Evolutionary conservation across 2,797 vertebrate genomes (phyloP).

Genomic region (Clarias pachynema): DNA sequence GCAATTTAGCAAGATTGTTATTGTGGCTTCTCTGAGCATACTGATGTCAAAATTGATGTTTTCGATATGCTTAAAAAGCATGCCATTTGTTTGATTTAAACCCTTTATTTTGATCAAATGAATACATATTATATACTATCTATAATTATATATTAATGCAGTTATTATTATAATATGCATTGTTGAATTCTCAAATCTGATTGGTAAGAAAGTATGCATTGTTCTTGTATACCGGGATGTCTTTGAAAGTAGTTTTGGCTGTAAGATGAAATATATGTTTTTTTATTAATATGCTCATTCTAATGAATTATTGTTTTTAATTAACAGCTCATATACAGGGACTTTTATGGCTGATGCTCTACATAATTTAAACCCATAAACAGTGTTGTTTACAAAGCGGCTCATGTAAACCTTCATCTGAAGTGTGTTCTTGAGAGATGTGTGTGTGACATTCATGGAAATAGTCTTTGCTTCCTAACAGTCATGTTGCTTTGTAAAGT

Average conservation of each 20-base stretch:
- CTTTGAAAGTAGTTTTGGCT: neutral
- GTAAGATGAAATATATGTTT: neutral
- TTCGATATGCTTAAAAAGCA: neutral
- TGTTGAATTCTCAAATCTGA: neutral
- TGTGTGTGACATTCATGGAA: neutral
- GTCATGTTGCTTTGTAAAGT: neutral
- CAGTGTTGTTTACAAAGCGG: neutral
- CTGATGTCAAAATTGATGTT: neutral
- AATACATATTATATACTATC: neutral
- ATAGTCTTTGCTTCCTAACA: neutral
- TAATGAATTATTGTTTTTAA: neutral
- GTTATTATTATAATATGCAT: neutral
- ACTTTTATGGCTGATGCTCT: neutral
- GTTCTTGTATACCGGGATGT: neutral
- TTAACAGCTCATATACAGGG: neutral
- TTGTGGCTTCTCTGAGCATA: neutral
- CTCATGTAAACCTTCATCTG: neutral
- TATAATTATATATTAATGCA: neutral
- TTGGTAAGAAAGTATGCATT: neutral
- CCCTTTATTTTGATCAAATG: neutral
- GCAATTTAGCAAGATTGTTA: constrained; percentile 1
- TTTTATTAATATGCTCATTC: neutral
- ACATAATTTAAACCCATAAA: neutral
- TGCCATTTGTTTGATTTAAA: neutral
- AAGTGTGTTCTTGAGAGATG: neutral